These are phyloP conservation scores for Takifugu bimaculatus DNA, from an alignment of 2,113 vertebrate genomes.

Conservation along the genomic window DNA sequence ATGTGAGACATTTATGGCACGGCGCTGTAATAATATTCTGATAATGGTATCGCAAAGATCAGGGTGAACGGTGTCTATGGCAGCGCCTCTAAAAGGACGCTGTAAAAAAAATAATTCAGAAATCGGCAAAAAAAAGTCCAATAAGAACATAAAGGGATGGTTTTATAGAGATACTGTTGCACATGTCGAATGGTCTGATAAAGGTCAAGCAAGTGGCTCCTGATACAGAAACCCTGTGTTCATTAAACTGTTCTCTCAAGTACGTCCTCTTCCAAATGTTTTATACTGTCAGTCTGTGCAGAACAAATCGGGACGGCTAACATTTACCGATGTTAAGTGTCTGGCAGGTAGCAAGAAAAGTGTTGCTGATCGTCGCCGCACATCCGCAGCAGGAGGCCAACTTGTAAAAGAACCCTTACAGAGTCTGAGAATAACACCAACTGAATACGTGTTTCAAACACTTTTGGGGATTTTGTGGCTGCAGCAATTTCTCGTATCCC, in stretches of 20 bases:
- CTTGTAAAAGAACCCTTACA: background rate
- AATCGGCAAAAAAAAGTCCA: background rate
- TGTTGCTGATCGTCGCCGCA: conserved; percentile 24
- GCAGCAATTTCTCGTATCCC: too few relatives aligned
- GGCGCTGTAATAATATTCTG: too few relatives aligned
- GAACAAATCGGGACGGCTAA: conserved; percentile 5
- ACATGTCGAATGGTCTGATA: background rate
- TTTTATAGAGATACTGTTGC: background rate
- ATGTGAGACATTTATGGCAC: too few relatives aligned
- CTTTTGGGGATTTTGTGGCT: too few relatives aligned
- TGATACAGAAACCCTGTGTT: conserved; percentile 3
- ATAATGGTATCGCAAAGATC: too few relatives aligned
- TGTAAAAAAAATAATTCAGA: background rate
- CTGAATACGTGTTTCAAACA: too few relatives aligned
- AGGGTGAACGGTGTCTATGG: background rate
- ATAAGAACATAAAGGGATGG: background rate
- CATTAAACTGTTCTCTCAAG: background rate
- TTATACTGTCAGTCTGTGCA: background rate
- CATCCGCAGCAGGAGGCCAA: conserved; percentile 39
- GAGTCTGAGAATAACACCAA: too few relatives aligned
- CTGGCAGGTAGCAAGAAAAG: conserved; percentile 30
- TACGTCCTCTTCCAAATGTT: background rate
- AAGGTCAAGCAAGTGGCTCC: background rate
- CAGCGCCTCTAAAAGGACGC: background rate
- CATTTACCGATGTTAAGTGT: conserved; percentile 17